These are phyloP conservation scores for Acrobasis consociella DNA, from an alignment of 2,888 invertebrate species.

Conservation along the genomic window DNA sequence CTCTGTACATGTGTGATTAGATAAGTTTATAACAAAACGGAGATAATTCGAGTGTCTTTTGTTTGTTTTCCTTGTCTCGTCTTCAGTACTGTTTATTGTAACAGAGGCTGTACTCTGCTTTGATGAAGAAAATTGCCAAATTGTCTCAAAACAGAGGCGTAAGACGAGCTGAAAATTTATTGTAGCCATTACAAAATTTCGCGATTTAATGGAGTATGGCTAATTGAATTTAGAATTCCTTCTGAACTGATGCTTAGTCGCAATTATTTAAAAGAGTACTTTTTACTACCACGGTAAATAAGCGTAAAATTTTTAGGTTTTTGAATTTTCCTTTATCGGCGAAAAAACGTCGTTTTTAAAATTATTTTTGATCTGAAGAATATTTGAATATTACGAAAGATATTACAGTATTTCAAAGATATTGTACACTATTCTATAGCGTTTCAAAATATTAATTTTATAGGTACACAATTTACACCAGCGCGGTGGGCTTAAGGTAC, in stretches of 20 bases:
- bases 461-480: no score
- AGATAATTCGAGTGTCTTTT: no score
- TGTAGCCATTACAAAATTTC: slow-evolving; percentile 46
- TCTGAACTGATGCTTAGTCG: slow-evolving; percentile 37
- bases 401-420: no score
- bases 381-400: not conserved
- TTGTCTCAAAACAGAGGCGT: slow-evolving; percentile 43
- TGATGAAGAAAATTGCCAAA: slow-evolving; percentile 32
- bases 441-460: no score
- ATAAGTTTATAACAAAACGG: no score
- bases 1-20: no score
- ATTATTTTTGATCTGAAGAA: not conserved
- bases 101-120: slow-evolving; percentile 4
- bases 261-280: slow-evolving; percentile 5
- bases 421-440: no score
- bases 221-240: slow-evolving; percentile 48
- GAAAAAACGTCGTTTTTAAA: no score
- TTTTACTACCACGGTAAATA: not conserved
- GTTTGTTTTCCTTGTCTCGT: no score
- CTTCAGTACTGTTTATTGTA: not conserved
- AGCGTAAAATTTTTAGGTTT: no score
- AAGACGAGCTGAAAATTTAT: slow-evolving; percentile 41
- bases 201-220: slow-evolving; percentile 42
- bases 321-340: no score
- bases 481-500: no score